A percentile compares a stretch with the other conserved stretches of the same genome.
phyloP scores from a whole-genome alignment of 1,140 invertebrate species.

The Palaemon carinicauda region DNA sequence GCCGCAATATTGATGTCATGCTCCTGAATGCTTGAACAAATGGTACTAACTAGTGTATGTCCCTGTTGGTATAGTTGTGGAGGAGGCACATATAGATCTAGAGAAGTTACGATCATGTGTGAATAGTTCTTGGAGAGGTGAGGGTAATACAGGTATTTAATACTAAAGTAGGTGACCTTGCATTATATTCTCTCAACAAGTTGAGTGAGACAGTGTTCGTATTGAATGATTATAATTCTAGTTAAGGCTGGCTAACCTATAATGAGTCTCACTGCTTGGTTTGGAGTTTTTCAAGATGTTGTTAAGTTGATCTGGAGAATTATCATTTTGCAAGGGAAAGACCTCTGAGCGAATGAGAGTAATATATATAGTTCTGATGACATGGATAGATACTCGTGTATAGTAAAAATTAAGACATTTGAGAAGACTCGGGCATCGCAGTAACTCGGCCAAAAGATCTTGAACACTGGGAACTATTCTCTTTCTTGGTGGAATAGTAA shows the following conservation, averaged over 20 bases:
- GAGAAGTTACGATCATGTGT: not conserved
- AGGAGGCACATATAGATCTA: no score
- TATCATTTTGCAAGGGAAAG: no score
- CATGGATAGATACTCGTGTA: not conserved
- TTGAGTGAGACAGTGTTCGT: not conserved
- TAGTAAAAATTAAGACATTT: not conserved
- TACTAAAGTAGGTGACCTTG: constrained; percentile 14
- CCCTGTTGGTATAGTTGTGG: not conserved
- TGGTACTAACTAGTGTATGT: not conserved
- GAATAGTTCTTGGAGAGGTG: not conserved
- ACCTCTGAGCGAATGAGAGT: not conserved
- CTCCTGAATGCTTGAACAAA: not conserved
- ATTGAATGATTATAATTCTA: constrained; percentile 2
- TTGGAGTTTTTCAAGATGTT: constrained; percentile 2
- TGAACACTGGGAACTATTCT: not conserved
- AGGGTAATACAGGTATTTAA: not conserved
- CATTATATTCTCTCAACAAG: constrained; percentile 19
- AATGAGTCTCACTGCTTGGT: no score
- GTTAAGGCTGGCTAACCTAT: no score
- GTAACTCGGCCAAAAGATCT: no score
- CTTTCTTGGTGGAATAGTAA: not conserved
- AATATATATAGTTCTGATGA: not conserved
- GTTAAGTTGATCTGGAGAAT: not conserved
- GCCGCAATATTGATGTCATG: not conserved
- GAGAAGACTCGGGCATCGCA: no score